These are phyloP conservation scores for Nomada goodeniana DNA, from an alignment of 2,888 invertebrate genomes.

Conservation along the genomic window DNA sequence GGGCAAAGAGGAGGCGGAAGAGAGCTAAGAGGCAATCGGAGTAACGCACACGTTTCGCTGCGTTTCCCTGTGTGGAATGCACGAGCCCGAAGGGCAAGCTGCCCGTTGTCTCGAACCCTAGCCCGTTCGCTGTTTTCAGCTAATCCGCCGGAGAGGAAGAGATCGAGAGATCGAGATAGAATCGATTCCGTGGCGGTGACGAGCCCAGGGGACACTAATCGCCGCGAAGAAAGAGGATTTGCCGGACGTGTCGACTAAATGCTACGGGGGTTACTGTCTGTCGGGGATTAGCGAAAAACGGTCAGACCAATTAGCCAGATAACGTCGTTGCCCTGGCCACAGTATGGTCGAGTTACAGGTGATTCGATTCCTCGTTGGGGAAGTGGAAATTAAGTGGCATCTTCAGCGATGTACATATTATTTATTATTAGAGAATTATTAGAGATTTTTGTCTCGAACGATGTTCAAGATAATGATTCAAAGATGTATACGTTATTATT, in stretches of 20 bases:
- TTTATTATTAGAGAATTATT: no score
- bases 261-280: conserved; percentile 64
- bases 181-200: conserved; percentile 68
- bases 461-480: no score
- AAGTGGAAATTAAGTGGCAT: conserved; percentile 14
- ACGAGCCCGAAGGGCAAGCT: conserved; percentile 4
- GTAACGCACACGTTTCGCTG: conserved; percentile 40
- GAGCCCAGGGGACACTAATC: conserved; percentile 62
- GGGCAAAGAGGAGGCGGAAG: background rate
- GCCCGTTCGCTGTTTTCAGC: conserved; percentile 62
- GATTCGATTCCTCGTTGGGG: conserved; percentile 4
- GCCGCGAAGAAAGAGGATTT: conserved; percentile 65
- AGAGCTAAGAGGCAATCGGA: conserved; percentile 46
- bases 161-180: conserved; percentile 71
- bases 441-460: background rate
- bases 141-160: conserved; percentile 64
- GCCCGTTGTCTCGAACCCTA: conserved; percentile 34
- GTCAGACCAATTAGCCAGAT: conserved; percentile 53
- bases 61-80: background rate
- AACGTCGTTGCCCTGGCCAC: conserved; percentile 50
- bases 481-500: no score
- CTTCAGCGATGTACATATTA: background rate
- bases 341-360: conserved; percentile 49
- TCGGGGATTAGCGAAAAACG: conserved; percentile 63
- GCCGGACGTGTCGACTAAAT: conserved; percentile 60